Base-by-base conservation (phyloP, 1,140 invertebrate species). In the Eciton burchellii region DNA sequence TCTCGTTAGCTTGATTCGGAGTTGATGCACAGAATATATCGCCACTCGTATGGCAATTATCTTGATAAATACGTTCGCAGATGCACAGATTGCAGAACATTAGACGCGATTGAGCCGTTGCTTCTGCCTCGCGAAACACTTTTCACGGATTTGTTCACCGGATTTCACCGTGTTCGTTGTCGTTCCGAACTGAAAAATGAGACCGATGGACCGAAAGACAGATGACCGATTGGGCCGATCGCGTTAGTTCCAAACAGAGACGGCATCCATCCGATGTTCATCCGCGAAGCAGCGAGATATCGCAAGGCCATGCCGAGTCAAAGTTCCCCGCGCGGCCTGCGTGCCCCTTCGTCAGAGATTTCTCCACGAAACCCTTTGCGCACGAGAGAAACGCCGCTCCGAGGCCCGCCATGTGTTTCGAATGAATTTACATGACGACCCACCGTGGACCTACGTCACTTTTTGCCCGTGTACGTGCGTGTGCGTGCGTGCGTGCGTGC, bases 341-440 rank as follows among this genome's bases (percentile, higher is more conserved):
- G n/a, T n/a, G n/a, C n/a, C n/a, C 43, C 81, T 68, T 62, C 81
- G 45, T 77, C 79, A 56, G 74, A 79, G 86, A 88, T 88, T 87
- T 84, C 86, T 60, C 49, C 54, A 56, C 56, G 84, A 88, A 88
- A 84, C 86, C 86, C 84, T 88, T 88, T 71, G 65, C 60, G 73
- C 66, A 41, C 47, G 54, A 49, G 87, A 83, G 57, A 35, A 74
- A 83, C 65, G 76, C 86, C 84, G 73, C 71, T 70, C 84, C 66
- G 68, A 84, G 63, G 83, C 82, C 72, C 74, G 89, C 85, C 87
- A 90, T 90, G 88, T 90, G 89, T 90, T 90, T 89, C 89, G 81
- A 89, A 90, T 90, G 89, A 90, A 90, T 90, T 89, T 90, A 90
- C 89, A 90, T 85, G 83, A 85, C 83, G 84, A 82, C 84, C 82